Conservation (phyloP, 2,888 invertebrate species). For the Nymphalis c-album region DNA sequence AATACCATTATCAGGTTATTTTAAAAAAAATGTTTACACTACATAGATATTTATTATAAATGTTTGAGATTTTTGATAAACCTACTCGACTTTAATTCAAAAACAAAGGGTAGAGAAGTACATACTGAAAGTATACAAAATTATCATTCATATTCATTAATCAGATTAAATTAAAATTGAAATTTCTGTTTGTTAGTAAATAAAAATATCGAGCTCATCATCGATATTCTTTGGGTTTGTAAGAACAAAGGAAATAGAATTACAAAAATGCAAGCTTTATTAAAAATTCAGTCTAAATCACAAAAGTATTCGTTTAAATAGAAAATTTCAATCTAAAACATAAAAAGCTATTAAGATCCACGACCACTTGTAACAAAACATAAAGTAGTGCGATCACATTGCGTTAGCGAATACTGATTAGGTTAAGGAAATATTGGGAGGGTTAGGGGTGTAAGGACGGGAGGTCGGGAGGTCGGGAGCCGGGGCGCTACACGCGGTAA, state of each 20-base stretch:
- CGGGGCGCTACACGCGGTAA: slow-evolving; percentile 88
- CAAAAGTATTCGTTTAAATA: slow-evolving; percentile 49
- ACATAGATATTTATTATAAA: no score
- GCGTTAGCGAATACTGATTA: slow-evolving; percentile 78
- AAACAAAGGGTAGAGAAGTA: background rate
- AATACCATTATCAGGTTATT: no score
- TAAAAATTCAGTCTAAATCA: slow-evolving; percentile 78
- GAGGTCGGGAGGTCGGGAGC: slow-evolving; percentile 47
- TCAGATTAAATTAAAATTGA: slow-evolving; percentile 15
- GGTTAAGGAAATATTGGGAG: slow-evolving; percentile 51
- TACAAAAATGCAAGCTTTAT: slow-evolving; percentile 78
- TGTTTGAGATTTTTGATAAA: no score
- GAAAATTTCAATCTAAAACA: slow-evolving; percentile 58
- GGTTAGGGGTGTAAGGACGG: slow-evolving; percentile 52
- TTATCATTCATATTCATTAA: background rate
- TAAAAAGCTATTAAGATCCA: slow-evolving; percentile 65
- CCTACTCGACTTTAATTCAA: no score
- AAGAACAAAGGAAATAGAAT: slow-evolving; percentile 61
- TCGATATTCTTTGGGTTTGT: slow-evolving; percentile 55
- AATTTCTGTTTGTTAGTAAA: slow-evolving; percentile 54
- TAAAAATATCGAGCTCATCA: slow-evolving; percentile 65
- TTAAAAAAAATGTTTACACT: no score
- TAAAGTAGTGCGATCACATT: slow-evolving; percentile 75
- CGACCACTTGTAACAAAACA: slow-evolving; percentile 63
- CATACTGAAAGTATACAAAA: background rate